Conservation (phyloP, 2,797 vertebrate genomes). For the Pseudopleuronectes americanus region DNA sequence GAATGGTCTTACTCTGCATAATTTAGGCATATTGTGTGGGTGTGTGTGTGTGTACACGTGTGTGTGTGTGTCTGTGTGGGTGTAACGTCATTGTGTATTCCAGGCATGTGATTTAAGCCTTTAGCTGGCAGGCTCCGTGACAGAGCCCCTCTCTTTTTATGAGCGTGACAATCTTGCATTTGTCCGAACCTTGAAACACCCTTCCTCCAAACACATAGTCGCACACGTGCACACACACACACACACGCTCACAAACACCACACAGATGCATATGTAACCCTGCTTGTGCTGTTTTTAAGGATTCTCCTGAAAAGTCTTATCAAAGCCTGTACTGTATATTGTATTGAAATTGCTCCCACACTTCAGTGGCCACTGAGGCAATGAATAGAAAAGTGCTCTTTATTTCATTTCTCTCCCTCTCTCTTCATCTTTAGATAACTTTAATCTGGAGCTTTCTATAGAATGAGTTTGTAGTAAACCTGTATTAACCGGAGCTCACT, state of each 20-base stretch:
- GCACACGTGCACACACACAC: slow-evolving; percentile 12
- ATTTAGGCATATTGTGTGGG: slow-evolving; percentile 63
- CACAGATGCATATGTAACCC: slow-evolving; percentile 53
- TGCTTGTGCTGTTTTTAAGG: slow-evolving; percentile 62
- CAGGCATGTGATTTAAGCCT: slow-evolving; percentile 80
- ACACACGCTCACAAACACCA: slow-evolving; percentile 29
- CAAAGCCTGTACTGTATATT: slow-evolving; percentile 75
- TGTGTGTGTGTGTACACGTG: slow-evolving; percentile 25
- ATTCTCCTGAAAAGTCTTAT: slow-evolving; percentile 67
- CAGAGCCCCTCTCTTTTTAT: slow-evolving; percentile 80
- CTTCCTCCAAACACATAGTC: slow-evolving; percentile 54
- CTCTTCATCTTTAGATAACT: slow-evolving; percentile 73
- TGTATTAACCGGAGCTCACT: slow-evolving; percentile 32
- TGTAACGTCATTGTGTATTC: slow-evolving; percentile 78
- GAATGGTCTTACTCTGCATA: slow-evolving; percentile 76
- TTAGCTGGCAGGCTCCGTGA: slow-evolving; percentile 79
- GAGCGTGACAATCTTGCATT: slow-evolving; percentile 77
- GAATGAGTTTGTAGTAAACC: slow-evolving; percentile 63
- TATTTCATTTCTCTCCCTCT: slow-evolving; percentile 65
- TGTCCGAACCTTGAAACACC: slow-evolving; percentile 80
- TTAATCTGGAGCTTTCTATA: slow-evolving; percentile 55
- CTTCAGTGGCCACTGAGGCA: slow-evolving; percentile 86
- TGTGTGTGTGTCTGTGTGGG: slow-evolving; percentile 37
- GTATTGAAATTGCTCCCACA: slow-evolving; percentile 88
- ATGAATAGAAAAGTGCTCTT: slow-evolving; percentile 82